A percentile compares a stretch with the other conserved stretches of the same genome.
phyloP scores from a whole-genome alignment of 1,140 invertebrate species.

The Galleria mellonella region DNA sequence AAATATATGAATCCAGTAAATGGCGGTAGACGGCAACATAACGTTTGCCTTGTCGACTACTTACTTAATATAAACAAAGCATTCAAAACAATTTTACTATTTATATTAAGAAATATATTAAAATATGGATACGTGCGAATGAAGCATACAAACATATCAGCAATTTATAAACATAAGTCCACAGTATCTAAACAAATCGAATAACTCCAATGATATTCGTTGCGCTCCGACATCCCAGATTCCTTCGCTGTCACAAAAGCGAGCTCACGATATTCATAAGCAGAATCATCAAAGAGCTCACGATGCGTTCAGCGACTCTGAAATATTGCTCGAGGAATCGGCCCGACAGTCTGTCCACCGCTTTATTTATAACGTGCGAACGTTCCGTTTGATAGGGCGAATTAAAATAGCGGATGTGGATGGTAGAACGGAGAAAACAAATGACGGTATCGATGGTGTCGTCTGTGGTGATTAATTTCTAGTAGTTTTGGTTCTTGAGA shows the following conservation, averaged over 20 bases:
- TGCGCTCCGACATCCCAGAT: not conserved
- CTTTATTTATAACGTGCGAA: constrained; percentile 62
- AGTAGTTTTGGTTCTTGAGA: no score
- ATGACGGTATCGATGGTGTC: constrained; percentile 41
- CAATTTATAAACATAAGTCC: constrained; percentile 2
- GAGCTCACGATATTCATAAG: constrained; percentile 57
- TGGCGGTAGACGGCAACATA: no score
- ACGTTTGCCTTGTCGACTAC: no score
- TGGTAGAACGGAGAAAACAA: constrained; percentile 20
- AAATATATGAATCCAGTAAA: no score
- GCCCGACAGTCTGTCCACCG: constrained; percentile 39
- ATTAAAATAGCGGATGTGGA: constrained; percentile 44
- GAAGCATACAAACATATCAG: not conserved
- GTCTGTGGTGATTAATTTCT: constrained; percentile 33
- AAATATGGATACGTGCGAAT: no score
- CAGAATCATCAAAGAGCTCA: constrained; percentile 53
- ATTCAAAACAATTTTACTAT: no score
- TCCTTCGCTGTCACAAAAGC: constrained; percentile 31
- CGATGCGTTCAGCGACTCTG: constrained; percentile 44
- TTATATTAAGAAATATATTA: no score
- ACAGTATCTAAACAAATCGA: constrained; percentile 1
- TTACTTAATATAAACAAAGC: no score
- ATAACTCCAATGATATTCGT: not conserved
- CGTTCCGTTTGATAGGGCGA: constrained; percentile 43
- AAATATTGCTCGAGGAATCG: constrained; percentile 60